Percentiles rank a stretch among this genome's conserved stretches.
phyloP scores from a whole-genome alignment of 2,888 invertebrate species.

The Archips xylosteana region DNA sequence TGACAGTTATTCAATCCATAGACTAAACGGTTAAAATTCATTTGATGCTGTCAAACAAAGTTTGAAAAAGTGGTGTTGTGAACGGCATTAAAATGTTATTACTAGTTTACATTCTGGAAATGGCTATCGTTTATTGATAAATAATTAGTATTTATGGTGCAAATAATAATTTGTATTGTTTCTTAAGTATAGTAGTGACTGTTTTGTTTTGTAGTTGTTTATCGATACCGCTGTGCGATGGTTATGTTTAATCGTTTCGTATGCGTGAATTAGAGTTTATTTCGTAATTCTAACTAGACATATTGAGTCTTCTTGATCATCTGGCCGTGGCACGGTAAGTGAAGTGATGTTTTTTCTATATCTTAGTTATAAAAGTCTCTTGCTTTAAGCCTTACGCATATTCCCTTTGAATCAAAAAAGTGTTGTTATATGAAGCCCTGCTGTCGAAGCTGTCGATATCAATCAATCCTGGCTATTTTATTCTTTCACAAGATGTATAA shows the following conservation, averaged over 20 bases:
- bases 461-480: too few relatives aligned
- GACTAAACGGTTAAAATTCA: slow-evolving; percentile 18
- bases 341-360: background rate
- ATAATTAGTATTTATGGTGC: background rate
- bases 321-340: background rate
- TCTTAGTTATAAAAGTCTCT: background rate
- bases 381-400: background rate
- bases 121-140: background rate
- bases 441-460: too few relatives aligned
- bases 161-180: background rate
- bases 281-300: background rate
- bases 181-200: background rate
- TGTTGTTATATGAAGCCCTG: too few relatives aligned
- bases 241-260: background rate
- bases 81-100: background rate
- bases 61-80: slow-evolving; percentile 25
- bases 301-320: background rate
- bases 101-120: slow-evolving; percentile 1
- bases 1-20: slow-evolving; percentile 4
- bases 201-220: background rate
- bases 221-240: background rate
- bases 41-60: slow-evolving; percentile 18
- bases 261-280: background rate
- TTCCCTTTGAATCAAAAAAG: too few relatives aligned
- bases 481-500: too few relatives aligned